Base-by-base conservation (phyloP, 2,888 invertebrate genomes). In the Hypolimnas misippus region DNA sequence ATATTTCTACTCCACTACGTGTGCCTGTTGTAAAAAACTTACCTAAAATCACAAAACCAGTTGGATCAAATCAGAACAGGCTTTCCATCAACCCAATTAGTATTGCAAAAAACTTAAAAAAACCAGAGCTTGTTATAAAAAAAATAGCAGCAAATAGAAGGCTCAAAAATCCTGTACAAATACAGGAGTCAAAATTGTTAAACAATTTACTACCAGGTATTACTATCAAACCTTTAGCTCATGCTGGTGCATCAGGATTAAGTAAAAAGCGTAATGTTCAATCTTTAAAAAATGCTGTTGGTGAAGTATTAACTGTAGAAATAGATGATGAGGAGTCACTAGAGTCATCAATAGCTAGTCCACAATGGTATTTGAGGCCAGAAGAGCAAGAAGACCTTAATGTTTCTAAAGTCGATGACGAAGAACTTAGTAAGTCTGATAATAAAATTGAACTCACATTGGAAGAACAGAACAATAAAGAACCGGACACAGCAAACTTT, bases 351-450 rank as follows among this genome's bases (percentile, higher is more conserved):
- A 65, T 70, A 44, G 64, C 74, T 14, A 76, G 79, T 51, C 91
- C 84, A 17, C 84, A 84, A 66, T 91, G 91, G 91, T 92, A 91
- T 62, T 57, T 89, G 57, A 81, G 83, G 59, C 91, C 92, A n/a
- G 90, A 91, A 70, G 84, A 90, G 55, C 76, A 76, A 40, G 33
- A 14, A 8, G 25, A 50, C 16, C 7, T 1, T 53, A 46, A 65
- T 16, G 50, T 52, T 25, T 16, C 55, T 14, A 49, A 49, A 31
- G 25, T 56, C n/a, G 42, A 35, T 56, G 19, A 59, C 19, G 19
- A 46, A 49, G 50, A 58, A n/a, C 8, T 44, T 19, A 31, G 44
- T 38, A 46, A 33, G 49, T 10, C 49, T 21, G 55, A 57, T 17
- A 16, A 51, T 8, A 53, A 44, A 57, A n/a, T 46, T 42, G 46